phyloP scores from a whole-genome alignment of 2,797 vertebrate species.

The Siniperca scherzeri region DNA sequence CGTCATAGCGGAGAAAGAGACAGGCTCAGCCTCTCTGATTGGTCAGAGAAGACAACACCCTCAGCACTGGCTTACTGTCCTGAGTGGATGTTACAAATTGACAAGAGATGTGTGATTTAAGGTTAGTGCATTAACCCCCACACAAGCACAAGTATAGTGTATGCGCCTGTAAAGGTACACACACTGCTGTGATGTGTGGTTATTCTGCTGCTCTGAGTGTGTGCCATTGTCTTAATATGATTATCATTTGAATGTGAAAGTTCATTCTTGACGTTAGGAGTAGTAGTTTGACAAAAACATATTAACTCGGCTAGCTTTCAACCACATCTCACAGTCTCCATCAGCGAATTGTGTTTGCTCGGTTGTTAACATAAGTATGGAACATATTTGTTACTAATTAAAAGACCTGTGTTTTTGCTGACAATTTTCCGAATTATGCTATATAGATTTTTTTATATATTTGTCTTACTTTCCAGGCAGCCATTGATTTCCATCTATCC shows the following conservation, averaged over 20 bases:
- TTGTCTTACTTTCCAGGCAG: not conserved
- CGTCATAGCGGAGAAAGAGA: conserved; percentile 48
- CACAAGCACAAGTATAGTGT: not conserved
- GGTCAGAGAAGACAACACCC: conserved; percentile 66
- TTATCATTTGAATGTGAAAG: conserved; percentile 13
- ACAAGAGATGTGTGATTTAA: conserved; percentile 40
- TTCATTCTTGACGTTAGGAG: not conserved
- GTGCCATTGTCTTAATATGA: not conserved
- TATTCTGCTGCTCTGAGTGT: not conserved
- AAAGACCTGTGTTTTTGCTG: not conserved
- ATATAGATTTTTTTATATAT: not conserved
- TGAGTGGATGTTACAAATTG: conserved; percentile 34
- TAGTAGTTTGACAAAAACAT: not conserved
- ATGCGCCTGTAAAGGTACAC: not conserved
- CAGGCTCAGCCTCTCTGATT: conserved; percentile 59
- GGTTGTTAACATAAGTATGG: not conserved
- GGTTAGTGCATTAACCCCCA: not conserved
- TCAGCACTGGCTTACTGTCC: conserved; percentile 38
- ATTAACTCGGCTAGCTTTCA: not conserved
- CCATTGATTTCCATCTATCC: not conserved
- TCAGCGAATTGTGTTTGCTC: not conserved
- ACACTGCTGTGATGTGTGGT: not conserved
- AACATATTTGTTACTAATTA: not conserved
- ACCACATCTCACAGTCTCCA: not conserved
- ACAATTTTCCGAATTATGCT: not conserved